Conservation (phyloP, 2,113 vertebrate species). For the Dasyornis broadbenti region DNA sequence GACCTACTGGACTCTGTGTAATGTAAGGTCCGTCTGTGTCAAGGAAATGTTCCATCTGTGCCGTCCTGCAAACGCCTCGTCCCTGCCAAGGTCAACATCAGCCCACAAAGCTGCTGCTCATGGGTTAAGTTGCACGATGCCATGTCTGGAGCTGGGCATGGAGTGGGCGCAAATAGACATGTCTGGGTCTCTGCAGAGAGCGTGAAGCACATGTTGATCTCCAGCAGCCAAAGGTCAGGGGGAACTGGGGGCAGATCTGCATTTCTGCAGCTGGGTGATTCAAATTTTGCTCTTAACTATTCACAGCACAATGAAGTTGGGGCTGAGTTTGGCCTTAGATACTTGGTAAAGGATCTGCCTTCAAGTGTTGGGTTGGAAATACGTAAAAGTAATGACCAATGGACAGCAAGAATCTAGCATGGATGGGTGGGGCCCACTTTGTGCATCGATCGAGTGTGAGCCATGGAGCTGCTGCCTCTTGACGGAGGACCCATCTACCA, state of each 20-base stretch:
- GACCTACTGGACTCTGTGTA: constrained; percentile 38
- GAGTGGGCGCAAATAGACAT: neutral
- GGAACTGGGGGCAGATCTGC: neutral
- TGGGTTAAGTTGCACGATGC: rapidly evolving
- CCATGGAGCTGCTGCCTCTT: neutral
- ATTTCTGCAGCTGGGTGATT: neutral
- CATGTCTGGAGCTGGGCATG: neutral
- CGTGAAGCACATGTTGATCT: neutral
- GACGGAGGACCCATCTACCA: neutral
- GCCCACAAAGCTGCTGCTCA: neutral
- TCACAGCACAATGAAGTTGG: neutral
- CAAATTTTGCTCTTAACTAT: neutral
- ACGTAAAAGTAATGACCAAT: neutral
- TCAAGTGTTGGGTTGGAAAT: neutral
- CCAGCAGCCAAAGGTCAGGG: neutral
- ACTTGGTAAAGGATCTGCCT: neutral
- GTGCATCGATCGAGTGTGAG: neutral
- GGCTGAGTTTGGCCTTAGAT: neutral
- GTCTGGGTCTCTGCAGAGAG: neutral
- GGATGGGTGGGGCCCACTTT: neutral
- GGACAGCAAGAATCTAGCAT: rapidly evolving
- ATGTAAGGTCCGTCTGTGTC: neutral
- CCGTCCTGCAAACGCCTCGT: rapidly evolving
- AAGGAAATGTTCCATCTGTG: constrained; percentile 54
- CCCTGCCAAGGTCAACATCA: neutral